A percentile compares a stretch with the other conserved stretches of the same genome.
Evolutionary conservation across 2,113 vertebrate species (phyloP).

Genomic region (Oophaga pumilio): DNA sequence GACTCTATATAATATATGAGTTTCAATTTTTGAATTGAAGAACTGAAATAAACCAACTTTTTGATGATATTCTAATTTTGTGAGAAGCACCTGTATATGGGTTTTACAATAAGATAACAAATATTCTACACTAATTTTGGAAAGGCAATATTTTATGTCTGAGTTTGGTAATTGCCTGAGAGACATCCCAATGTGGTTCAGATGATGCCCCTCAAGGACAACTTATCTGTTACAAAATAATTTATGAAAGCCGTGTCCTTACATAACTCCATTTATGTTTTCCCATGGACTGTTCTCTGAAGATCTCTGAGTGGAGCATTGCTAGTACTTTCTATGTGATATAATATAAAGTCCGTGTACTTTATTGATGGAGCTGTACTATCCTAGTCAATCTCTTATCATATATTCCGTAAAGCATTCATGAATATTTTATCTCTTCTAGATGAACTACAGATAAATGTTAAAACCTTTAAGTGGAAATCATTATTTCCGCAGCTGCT

Average conservation of each 20-base stretch:
- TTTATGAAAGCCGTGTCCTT: background rate
- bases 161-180: background rate
- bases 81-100: no score
- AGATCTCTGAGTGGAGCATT: conserved; percentile 7
- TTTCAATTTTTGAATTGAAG: no score
- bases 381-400: conserved; percentile 36
- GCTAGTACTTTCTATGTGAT: background rate
- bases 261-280: background rate
- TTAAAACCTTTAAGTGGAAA: conserved; percentile 31
- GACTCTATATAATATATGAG: no score
- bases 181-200: background rate
- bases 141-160: background rate
- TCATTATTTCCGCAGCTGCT: conserved; percentile 14
- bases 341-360: conserved; percentile 1
- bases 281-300: background rate
- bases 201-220: background rate
- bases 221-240: background rate
- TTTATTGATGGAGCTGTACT: background rate
- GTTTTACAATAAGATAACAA: background rate
- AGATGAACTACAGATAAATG: conserved; percentile 33
- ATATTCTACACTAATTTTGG: background rate
- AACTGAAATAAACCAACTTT: no score
- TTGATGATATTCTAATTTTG: no score
- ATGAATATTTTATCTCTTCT: conserved; percentile 41
- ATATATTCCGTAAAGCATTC: conserved; percentile 30